phyloP scores from a whole-genome alignment of 2,113 vertebrate genomes.

The Lucifuga dentata region DNA sequence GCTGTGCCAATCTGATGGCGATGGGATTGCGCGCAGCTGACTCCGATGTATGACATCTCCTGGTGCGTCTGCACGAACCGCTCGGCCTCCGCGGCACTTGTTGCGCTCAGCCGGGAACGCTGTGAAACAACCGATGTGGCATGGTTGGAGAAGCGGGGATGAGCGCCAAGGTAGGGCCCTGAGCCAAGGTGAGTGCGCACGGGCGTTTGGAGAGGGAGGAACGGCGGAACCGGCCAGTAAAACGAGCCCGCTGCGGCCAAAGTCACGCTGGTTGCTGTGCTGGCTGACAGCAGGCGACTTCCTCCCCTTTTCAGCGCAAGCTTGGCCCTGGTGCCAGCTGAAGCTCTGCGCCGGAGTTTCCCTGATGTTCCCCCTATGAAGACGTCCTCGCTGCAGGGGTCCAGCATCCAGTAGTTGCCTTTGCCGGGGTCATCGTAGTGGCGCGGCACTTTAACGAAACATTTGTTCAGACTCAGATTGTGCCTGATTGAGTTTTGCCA shows the following conservation, averaged over 20 bases:
- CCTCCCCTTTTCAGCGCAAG: slow-evolving; percentile 72
- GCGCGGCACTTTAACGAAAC: slow-evolving; percentile 86
- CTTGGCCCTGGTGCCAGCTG: slow-evolving; percentile 67
- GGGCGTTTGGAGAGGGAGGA: slow-evolving; percentile 75
- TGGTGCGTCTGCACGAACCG: slow-evolving; percentile 71
- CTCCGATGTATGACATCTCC: slow-evolving; percentile 74
- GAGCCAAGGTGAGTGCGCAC: slow-evolving; percentile 59
- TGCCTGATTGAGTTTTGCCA: slow-evolving; percentile 88
- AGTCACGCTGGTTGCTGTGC: slow-evolving; percentile 68
- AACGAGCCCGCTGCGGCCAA: slow-evolving; percentile 75
- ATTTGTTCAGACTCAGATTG: slow-evolving; percentile 87
- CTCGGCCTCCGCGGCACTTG: slow-evolving; percentile 40
- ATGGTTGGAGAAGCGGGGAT: slow-evolving; percentile 63
- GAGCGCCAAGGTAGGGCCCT: slow-evolving; percentile 57
- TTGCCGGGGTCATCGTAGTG: slow-evolving; percentile 86
- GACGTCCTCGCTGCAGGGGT: slow-evolving; percentile 86
- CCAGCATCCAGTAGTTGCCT: slow-evolving; percentile 87
- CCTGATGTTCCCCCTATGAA: slow-evolving; percentile 84
- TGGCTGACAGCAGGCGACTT: slow-evolving; percentile 62
- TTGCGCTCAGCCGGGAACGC: slow-evolving; percentile 50
- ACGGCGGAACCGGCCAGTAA: slow-evolving; percentile 83
- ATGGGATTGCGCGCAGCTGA: slow-evolving; percentile 67
- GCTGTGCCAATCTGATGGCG: slow-evolving; percentile 71
- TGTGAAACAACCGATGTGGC: slow-evolving; percentile 69
- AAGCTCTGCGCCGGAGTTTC: slow-evolving; percentile 79